A percentile compares a stretch with the other conserved stretches of the same genome.
phyloP scores from a whole-genome alignment of 1,140 invertebrate genomes.

The Daktulosphaira vitifoliae region DNA sequence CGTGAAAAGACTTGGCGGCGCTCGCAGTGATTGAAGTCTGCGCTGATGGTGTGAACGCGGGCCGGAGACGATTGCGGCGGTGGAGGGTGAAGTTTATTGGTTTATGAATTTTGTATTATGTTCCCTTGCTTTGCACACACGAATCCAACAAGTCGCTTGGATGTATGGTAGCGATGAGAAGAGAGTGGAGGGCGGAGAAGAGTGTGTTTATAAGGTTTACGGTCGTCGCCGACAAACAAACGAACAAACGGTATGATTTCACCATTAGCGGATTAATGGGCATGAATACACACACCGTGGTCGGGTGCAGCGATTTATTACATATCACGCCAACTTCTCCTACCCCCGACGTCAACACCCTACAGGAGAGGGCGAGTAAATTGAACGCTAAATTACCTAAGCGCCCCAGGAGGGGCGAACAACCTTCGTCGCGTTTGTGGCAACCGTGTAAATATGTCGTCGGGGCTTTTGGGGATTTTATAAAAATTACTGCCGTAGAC shows the following conservation, averaged over 20 bases:
- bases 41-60: too few species aligned
- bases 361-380: conserved; percentile 4
- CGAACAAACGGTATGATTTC: conserved; percentile 19
- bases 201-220: background rate
- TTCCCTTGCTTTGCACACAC: background rate
- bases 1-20: conserved; percentile 19
- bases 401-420: background rate
- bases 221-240: background rate
- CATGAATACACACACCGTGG: background rate
- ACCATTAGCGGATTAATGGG: conserved; percentile 32
- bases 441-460: too few species aligned
- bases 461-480: too few species aligned
- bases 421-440: too few species aligned
- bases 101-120: conserved; percentile 25
- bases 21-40: conserved; percentile 27
- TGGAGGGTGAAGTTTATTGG: conserved; percentile 13
- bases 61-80: background rate
- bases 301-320: conserved; percentile 20
- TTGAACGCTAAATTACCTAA: conserved; percentile 20
- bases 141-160: background rate
- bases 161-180: background rate
- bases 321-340: background rate
- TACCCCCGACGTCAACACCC: background rate
- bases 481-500: too few species aligned
- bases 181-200: background rate